phyloP scores from a whole-genome alignment of 2,113 vertebrate genomes.

The Leptodactylus fuscus region DNA sequence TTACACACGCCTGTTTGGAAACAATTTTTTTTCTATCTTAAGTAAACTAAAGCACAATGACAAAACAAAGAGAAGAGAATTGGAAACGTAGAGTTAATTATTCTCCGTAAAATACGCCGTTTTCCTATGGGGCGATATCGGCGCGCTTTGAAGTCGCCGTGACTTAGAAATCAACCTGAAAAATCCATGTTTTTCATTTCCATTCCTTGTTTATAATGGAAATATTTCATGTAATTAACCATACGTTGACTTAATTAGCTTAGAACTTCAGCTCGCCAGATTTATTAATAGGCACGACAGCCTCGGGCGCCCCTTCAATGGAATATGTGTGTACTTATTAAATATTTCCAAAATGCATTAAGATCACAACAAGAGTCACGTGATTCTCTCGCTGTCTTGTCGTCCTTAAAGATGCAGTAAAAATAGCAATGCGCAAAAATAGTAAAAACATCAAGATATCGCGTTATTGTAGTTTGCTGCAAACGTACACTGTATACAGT shows the following conservation, averaged over 20 bases:
- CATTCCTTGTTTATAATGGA: background rate
- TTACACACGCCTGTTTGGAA: background rate
- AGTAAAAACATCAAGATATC: too few relatives aligned
- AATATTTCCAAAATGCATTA: slow-evolving; percentile 34
- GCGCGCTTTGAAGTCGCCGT: background rate
- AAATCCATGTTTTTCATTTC: background rate
- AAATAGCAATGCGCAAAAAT: too few relatives aligned
- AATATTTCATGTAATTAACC: slow-evolving; percentile 6
- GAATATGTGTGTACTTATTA: slow-evolving; percentile 26
- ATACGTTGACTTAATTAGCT: slow-evolving; percentile 41
- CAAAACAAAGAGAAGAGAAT: background rate
- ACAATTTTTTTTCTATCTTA: background rate
- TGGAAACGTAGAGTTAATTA: background rate
- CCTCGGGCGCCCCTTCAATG: background rate
- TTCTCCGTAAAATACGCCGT: slow-evolving; percentile 9
- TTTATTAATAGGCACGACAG: slow-evolving; percentile 46
- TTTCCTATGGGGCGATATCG: slow-evolving; percentile 1
- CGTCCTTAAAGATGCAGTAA: background rate
- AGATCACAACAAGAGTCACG: background rate
- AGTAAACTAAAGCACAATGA: slow-evolving; percentile 15
- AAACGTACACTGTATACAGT: too few relatives aligned
- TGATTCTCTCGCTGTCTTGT: too few relatives aligned
- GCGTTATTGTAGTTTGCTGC: too few relatives aligned
- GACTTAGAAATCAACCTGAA: background rate
- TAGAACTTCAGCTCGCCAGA: background rate